Evolutionary conservation across 2,113 vertebrate species (phyloP).

Genomic region (Microcebus griseorufus): DNA sequence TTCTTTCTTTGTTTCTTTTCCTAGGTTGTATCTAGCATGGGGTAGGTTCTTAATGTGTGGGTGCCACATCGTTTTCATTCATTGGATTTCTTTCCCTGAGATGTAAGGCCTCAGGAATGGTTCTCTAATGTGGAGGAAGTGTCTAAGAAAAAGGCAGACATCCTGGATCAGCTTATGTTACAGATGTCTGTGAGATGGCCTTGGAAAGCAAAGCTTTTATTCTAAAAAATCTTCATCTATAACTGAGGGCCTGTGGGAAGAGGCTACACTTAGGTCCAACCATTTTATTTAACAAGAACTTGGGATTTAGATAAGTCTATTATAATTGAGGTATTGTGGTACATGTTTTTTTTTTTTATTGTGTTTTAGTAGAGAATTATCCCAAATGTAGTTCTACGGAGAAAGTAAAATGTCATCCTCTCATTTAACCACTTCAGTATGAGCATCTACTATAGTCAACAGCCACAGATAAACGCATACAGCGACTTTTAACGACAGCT

Average conservation of each 20-base stretch:
- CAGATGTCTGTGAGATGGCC: background rate
- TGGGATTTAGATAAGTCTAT: background rate
- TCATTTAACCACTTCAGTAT: background rate
- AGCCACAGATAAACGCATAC: too few species aligned
- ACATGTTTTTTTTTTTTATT: background rate
- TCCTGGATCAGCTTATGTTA: constrained; percentile 27
- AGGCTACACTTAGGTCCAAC: background rate
- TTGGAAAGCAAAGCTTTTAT: constrained; percentile 1
- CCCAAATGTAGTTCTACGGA: background rate
- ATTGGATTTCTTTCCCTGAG: background rate
- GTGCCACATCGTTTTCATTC: background rate
- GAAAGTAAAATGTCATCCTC: background rate
- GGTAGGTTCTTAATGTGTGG: background rate
- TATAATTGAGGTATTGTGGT: background rate
- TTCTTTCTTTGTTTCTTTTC: background rate
- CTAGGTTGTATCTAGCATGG: too few species aligned
- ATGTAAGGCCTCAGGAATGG: constrained; percentile 27
- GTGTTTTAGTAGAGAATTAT: background rate
- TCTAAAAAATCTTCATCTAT: constrained; percentile 8
- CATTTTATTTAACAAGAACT: constrained; percentile 7
- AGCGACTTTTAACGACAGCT: too few species aligned
- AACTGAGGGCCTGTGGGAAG: background rate
- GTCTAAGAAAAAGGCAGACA: background rate
- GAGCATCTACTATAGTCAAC: too few species aligned
- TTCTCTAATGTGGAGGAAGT: constrained; percentile 20